phyloP scores from a whole-genome alignment of 2,797 vertebrate species.

The Chromobotia macracanthus region DNA sequence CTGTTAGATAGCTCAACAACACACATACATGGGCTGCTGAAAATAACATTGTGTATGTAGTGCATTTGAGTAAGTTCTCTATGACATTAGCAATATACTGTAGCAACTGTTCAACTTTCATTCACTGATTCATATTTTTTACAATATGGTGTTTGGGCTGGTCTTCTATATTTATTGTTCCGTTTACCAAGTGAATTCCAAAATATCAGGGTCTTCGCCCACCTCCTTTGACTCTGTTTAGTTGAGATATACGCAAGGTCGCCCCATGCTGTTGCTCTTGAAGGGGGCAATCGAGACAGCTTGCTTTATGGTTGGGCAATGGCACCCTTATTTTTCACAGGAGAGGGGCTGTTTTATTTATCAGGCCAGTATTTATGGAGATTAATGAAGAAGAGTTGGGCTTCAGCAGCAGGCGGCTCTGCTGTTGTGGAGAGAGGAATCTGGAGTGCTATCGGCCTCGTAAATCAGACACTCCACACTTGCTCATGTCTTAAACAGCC shows the following conservation, averaged over 20 bases:
- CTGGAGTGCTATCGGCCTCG: constrained; percentile 49
- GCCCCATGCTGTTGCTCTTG: constrained; percentile 28
- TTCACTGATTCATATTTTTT: neutral
- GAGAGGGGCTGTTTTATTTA: constrained; percentile 52
- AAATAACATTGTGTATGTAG: constrained; percentile 27
- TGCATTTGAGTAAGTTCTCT: constrained; percentile 38
- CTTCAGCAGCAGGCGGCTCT: constrained; percentile 5
- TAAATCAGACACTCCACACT: constrained; percentile 52
- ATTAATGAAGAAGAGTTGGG: constrained; percentile 52
- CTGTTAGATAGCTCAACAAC: constrained; percentile 29
- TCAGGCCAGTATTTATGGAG: constrained; percentile 52
- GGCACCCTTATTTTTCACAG: constrained; percentile 55
- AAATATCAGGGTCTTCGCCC: neutral
- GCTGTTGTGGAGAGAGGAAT: constrained; percentile 46
- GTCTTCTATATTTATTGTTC: neutral
- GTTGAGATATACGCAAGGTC: constrained; percentile 9
- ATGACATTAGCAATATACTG: constrained; percentile 34
- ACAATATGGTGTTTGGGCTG: neutral
- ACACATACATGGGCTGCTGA: constrained; percentile 8
- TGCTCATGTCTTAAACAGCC: constrained; percentile 52
- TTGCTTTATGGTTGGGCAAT: constrained; percentile 57
- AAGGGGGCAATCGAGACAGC: constrained; percentile 43
- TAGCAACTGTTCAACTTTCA: neutral
- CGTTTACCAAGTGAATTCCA: neutral
- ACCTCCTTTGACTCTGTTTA: constrained; percentile 20